Percentiles rank a stretch among this genome's conserved stretches.
These are phyloP conservation scores for Pantherophis guttatus DNA, from an alignment of 2,113 vertebrate genomes.

Conservation along the genomic window DNA sequence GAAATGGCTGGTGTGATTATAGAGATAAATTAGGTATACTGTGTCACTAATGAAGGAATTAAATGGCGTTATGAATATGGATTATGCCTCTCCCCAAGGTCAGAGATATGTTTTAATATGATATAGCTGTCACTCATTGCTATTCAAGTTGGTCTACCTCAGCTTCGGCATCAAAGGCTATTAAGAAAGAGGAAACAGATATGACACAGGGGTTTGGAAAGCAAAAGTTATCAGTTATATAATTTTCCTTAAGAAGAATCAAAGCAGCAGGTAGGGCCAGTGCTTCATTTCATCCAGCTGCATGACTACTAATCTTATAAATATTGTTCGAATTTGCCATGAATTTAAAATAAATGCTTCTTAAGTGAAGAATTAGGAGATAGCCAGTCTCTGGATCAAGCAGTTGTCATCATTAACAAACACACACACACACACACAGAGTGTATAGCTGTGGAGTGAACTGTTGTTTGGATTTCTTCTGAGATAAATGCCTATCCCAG, in stretches of 20 bases:
- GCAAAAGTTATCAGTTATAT: background rate
- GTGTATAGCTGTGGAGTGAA: background rate
- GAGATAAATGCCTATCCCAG: no score
- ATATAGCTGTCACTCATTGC: slow-evolving; percentile 15
- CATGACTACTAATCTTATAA: background rate
- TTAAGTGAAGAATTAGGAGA: background rate
- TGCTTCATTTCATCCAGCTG: background rate
- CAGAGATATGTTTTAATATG: slow-evolving; percentile 23
- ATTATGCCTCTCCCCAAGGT: slow-evolving; percentile 52
- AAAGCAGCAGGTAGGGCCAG: no score
- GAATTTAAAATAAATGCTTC: background rate
- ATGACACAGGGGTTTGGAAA: background rate
- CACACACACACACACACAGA: background rate
- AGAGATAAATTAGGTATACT: slow-evolving; percentile 59
- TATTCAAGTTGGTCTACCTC: slow-evolving; percentile 13
- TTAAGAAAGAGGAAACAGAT: background rate
- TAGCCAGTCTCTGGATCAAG: background rate
- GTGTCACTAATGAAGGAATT: slow-evolving; percentile 56
- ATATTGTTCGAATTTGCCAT: background rate
- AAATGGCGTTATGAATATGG: slow-evolving; percentile 59
- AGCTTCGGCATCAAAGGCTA: background rate
- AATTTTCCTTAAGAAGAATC: background rate
- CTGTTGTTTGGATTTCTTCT: background rate
- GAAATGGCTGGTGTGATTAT: slow-evolving; percentile 50
- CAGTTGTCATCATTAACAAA: background rate